Evolutionary conservation across 2,113 vertebrate genomes (phyloP), one percentile per base, ranked within the genome.

Genomic region (Bungarus multicinctus): DNA sequence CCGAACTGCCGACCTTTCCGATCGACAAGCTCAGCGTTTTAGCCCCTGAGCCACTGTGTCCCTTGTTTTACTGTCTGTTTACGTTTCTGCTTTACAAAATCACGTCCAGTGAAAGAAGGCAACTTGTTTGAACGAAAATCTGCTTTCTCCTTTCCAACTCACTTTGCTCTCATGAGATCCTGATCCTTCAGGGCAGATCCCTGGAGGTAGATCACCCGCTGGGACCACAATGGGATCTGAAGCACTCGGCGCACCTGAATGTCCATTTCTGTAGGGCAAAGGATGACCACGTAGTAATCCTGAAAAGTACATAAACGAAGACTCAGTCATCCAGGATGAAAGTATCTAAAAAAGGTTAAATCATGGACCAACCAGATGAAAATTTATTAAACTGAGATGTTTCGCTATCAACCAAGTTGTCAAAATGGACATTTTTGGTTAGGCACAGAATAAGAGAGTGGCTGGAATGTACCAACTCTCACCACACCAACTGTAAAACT

Each of bases 261-360:
- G 60, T 99, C 99, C 98, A 99, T 99, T 96, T 99, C 99, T 0
- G 98, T 98, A 0, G 99, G 99, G 91, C 99, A 99, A 52, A 99
- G 98, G 94, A 99, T 99, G 96, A 99, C 99, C 96, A 99, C 99
- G 18, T 99, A 99, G 95, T 99, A 99, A 97, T 99, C 99, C 99
- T 99, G 97, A 0, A 96, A 96, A 50, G 93, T 16, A 69, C 5
- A 5, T 5, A 69, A n/a, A 69, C 6, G 64, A 69, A 69, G 12
- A 6, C 12, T 69, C 64, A n/a, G 12, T n/a, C 60, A n/a, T 16
- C 60, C 30, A 69, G 60, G 64, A 1, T 2, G 64, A 34, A 69
- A n/a, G 64, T 69, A 69, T 34, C 64, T n/a, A 34, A 64, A 34
- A 4, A 69, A 16, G 64, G 2, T 69, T 5, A 16, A 14, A 64